Evolutionary conservation across 2,797 vertebrate species (phyloP), one percentile per base, ranked within the genome.

Genomic region (Acanthurus tractus): DNA sequence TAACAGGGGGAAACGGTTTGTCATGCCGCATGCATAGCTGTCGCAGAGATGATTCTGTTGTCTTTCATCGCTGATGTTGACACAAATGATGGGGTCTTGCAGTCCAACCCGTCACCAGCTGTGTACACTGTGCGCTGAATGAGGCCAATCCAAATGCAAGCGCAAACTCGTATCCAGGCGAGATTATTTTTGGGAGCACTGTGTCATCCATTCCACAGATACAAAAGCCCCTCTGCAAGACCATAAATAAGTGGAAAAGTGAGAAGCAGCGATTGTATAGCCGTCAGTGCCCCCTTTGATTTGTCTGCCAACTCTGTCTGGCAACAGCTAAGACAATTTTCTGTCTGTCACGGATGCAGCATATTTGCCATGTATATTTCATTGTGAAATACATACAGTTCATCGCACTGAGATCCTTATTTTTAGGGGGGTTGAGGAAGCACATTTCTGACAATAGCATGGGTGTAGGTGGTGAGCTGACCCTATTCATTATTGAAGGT

Each of bases 141-240:
- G 87, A 89, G 86, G 89, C 89, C 90, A 89, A 89, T 88, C 82
- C 92, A 88, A 92, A 93, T 85, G 76, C 65, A 71, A 85, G 80
- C 40, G 50, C 86, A 89, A 83, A 83, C 87, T 84, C 64, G 63
- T 80, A 90, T 83, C 54, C 68, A 87, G 80, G 83, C 81, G 3
- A 67, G 84, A 78, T 90, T 91, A 90, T 92, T 93, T 93, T 89
- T 87, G 81, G 88, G 84, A 86, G 67, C 74, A 73, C 74, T 84
- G 81, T 86, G 86, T 92, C 86, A 89, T 86, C 81, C 80, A 74
- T 88, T 93, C 84, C 85, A 77, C 58, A 72, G 82, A 67, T 50
- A 88, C 84, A 89, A 87, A 91, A 88, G 62, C 84, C 80, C 63
- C 73, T 71, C 50, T 76, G 63, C 77, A 78, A 70, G 71, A 83